Conservation (phyloP, 2,888 invertebrate species). For the Phlogophora meticulosa region DNA sequence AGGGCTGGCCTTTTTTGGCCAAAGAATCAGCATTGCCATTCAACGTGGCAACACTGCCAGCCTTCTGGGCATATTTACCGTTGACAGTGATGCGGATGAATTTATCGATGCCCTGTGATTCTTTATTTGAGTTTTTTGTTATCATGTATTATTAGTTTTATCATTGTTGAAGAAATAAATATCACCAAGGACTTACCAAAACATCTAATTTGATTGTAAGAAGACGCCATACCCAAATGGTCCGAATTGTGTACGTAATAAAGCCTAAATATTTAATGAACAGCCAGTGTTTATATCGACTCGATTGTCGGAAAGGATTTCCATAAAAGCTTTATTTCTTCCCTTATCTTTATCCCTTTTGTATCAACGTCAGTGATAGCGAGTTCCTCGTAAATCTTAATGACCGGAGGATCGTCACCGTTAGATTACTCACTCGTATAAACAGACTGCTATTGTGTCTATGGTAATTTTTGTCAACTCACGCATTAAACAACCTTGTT, state of each 20-base stretch:
- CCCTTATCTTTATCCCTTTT: slow-evolving; percentile 70
- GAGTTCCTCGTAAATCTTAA: slow-evolving; percentile 81
- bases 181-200: no score
- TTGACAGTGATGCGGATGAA: no score
- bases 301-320: slow-evolving; percentile 69
- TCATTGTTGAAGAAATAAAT: no score
- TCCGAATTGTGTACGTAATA: slow-evolving; percentile 25
- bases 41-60: no score
- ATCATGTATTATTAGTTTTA: no score
- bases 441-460: slow-evolving; percentile 63
- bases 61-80: no score
- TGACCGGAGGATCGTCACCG: slow-evolving; percentile 62
- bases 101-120: no score
- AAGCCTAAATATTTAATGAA: slow-evolving; percentile 60
- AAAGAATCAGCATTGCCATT: no score
- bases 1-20: no score
- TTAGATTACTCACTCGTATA: slow-evolving; percentile 65
- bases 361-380: slow-evolving; percentile 74
- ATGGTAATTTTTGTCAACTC: slow-evolving; percentile 52
- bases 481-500: slow-evolving; percentile 49
- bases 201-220: neutral
- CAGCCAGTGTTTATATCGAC: slow-evolving; percentile 62
- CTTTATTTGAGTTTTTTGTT: no score
- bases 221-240: slow-evolving; percentile 2
- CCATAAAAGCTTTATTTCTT: slow-evolving; percentile 72